These are phyloP conservation scores for Acanthochromis polyacanthus DNA, from an alignment of 2,113 vertebrate species.

Conservation along the genomic window DNA sequence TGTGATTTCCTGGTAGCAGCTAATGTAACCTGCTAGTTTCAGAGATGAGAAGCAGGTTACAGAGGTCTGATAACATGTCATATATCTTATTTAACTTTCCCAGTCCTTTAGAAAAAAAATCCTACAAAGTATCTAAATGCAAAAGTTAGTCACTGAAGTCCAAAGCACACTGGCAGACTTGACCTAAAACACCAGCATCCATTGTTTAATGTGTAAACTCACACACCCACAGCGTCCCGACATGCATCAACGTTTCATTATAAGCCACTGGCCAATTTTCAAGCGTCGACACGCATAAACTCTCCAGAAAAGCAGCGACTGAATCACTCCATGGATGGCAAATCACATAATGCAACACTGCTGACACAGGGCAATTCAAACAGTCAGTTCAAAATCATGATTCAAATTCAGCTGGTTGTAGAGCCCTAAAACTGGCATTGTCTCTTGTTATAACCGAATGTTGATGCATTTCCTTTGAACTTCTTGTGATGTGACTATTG, in stretches of 20 bases:
- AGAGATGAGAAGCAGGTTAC: too few relatives aligned
- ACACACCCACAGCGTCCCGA: background rate
- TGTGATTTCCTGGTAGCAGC: too few relatives aligned
- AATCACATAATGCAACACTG: background rate
- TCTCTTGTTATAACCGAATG: too few relatives aligned
- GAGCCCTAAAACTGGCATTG: too few relatives aligned
- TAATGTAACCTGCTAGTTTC: too few relatives aligned
- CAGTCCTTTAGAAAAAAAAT: background rate
- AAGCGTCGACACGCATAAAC: conserved; percentile 7
- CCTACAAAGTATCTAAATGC: too few relatives aligned
- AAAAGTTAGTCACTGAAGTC: background rate
- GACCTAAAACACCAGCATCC: background rate
- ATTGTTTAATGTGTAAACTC: conserved; percentile 1
- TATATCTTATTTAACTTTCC: background rate
- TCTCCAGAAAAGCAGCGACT: background rate
- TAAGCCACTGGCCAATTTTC: conserved; percentile 10
- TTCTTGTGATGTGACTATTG: too few relatives aligned
- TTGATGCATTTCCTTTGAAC: too few relatives aligned
- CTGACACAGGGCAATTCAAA: background rate
- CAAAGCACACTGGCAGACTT: background rate
- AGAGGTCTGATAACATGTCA: background rate
- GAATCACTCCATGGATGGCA: background rate
- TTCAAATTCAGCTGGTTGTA: too few relatives aligned
- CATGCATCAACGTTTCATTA: background rate
- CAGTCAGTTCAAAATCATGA: too few relatives aligned